These are phyloP conservation scores for Sminthurides bifidus DNA, from an alignment of 1,140 invertebrate species.

Conservation along the genomic window DNA sequence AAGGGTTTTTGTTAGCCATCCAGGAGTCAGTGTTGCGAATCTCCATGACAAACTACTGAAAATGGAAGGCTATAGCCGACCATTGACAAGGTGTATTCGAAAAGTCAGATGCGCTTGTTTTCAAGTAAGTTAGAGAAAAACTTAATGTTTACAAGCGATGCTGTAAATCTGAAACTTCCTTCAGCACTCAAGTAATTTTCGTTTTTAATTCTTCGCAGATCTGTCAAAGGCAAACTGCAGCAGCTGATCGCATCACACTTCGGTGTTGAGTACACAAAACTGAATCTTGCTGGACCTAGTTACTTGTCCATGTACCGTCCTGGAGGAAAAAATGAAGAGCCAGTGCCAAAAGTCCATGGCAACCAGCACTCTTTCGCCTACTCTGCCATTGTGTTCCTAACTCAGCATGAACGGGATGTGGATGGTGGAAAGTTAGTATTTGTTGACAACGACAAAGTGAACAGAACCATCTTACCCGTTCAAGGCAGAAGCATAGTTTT, in stretches of 20 bases:
- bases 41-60: background rate
- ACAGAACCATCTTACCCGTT: slow-evolving; percentile 57
- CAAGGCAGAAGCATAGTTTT: slow-evolving; percentile 64
- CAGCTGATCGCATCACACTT: slow-evolving; percentile 62
- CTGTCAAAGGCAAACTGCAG: slow-evolving; percentile 65
- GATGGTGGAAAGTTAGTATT: slow-evolving; percentile 71
- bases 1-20: slow-evolving; percentile 43
- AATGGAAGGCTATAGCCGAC: slow-evolving; percentile 1
- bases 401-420: slow-evolving; percentile 60
- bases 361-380: slow-evolving; percentile 53
- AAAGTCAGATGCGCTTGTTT: slow-evolving; percentile 46
- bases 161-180: slow-evolving; percentile 3
- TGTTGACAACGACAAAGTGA: slow-evolving; percentile 50
- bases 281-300: slow-evolving; percentile 68
- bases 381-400: slow-evolving; percentile 67
- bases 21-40: slow-evolving; percentile 4
- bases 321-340: slow-evolving; percentile 49
- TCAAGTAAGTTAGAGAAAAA: slow-evolving; percentile 13
- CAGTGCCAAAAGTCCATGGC: background rate
- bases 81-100: slow-evolving; percentile 41
- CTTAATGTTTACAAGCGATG: slow-evolving; percentile 4
- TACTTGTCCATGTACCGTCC: slow-evolving; percentile 70
- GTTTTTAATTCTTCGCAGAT: slow-evolving; percentile 39
- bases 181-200: background rate
- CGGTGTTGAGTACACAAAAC: slow-evolving; percentile 48